Evolutionary conservation across 2,113 vertebrate species (phyloP).

Genomic region (Saguinus imperator): DNA sequence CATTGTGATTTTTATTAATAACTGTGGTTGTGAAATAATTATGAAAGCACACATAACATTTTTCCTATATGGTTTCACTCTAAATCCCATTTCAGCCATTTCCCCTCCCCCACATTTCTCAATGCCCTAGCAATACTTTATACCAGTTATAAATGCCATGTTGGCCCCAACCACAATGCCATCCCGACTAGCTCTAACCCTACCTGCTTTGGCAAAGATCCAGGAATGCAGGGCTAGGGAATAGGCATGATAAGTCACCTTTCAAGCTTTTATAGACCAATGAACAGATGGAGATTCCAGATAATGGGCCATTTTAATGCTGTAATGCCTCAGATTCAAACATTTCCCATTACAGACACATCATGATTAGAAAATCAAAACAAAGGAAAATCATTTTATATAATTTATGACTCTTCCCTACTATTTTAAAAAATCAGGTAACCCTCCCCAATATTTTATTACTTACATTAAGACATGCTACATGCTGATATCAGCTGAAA

Average conservation of each 20-base stretch:
- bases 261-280: conserved; percentile 7
- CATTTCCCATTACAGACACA: conserved; percentile 21
- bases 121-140: background rate
- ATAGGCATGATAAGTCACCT: background rate
- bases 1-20: background rate
- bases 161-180: background rate
- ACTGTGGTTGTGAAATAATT: conserved; percentile 16
- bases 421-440: conserved; percentile 62
- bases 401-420: conserved; percentile 65
- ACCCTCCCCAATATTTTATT: conserved; percentile 67
- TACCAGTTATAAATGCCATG: background rate
- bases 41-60: background rate
- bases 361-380: conserved; percentile 58
- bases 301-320: background rate
- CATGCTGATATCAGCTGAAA: conserved; percentile 71
- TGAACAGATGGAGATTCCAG: background rate
- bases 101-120: background rate
- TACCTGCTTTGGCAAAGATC: background rate
- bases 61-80: background rate
- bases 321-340: background rate
- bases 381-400: conserved; percentile 42
- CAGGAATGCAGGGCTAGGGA: background rate
- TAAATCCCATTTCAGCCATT: background rate
- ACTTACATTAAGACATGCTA: conserved; percentile 56
- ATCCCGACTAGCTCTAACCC: background rate